These are phyloP conservation scores for Prorops nasuta DNA, from an alignment of 1,140 invertebrate genomes.

Conservation along the genomic window DNA sequence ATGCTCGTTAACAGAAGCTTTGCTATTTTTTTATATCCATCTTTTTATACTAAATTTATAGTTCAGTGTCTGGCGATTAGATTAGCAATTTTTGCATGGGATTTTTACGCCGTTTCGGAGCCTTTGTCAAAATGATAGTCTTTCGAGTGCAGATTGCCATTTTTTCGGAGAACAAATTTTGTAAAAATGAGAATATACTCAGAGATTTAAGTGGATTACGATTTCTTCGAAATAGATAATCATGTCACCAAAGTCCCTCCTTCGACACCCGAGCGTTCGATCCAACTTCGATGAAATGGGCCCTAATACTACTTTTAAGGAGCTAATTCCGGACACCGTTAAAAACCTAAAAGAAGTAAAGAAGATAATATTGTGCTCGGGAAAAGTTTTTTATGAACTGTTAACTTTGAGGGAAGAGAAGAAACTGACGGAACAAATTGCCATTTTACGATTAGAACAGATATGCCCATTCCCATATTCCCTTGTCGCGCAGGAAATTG, in stretches of 20 bases:
- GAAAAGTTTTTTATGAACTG: constrained; percentile 86
- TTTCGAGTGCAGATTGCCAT: too few relatives aligned
- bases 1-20: too few relatives aligned
- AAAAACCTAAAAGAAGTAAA: constrained; percentile 64
- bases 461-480: constrained; percentile 85
- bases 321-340: constrained; percentile 63
- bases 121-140: too few relatives aligned
- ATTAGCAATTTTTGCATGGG: too few relatives aligned
- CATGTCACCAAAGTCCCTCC: constrained; percentile 79
- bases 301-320: constrained; percentile 43
- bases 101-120: too few relatives aligned
- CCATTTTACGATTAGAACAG: constrained; percentile 81
- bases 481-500: constrained; percentile 65
- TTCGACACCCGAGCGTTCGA: constrained; percentile 69
- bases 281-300: constrained; percentile 72
- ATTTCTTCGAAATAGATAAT: constrained; percentile 42
- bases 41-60: too few relatives aligned
- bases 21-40: too few relatives aligned
- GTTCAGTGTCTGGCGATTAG: too few relatives aligned
- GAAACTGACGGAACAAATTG: constrained; percentile 69
- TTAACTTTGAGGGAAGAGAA: constrained; percentile 65
- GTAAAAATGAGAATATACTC: too few relatives aligned
- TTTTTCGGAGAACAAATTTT: too few relatives aligned
- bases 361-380: constrained; percentile 75
- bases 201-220: too few relatives aligned